Evolutionary conservation across 2,797 vertebrate genomes (phyloP).

Genomic region (Pithecia hirsuta): DNA sequence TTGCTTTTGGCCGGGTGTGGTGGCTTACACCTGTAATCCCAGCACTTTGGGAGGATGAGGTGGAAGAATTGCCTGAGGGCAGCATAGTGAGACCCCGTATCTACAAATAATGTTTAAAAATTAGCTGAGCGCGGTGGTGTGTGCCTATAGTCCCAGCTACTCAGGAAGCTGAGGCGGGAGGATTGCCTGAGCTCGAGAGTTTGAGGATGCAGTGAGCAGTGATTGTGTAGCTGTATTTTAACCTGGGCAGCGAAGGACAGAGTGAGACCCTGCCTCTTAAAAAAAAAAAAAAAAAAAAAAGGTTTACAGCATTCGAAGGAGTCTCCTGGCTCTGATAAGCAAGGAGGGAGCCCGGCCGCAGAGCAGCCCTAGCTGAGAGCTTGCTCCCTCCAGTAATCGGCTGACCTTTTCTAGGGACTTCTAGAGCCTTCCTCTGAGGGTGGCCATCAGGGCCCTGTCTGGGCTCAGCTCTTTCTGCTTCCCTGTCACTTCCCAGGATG

Average conservation of each 20-base stretch:
- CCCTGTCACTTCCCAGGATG: background rate
- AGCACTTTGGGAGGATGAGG: background rate
- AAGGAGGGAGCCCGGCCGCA: background rate
- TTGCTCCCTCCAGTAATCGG: background rate
- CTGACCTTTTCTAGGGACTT: background rate
- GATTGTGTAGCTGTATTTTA: background rate
- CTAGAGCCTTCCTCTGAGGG: background rate
- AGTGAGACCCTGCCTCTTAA: background rate
- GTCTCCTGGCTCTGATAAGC: background rate
- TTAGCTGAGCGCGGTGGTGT: background rate
- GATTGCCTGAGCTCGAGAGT: background rate
- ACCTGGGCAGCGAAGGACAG: background rate
- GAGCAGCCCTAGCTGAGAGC: background rate
- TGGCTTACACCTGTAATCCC: background rate
- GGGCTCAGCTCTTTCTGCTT: background rate
- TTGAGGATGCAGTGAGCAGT: background rate
- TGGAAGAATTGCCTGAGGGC: background rate
- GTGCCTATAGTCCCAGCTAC: background rate
- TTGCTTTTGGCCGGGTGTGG: background rate
- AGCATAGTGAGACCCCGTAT: background rate
- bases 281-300: background rate
- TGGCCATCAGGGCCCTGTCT: background rate
- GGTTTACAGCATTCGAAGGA: background rate
- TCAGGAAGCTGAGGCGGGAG: background rate
- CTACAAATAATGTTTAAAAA: background rate